Conservation (phyloP, 2,888 invertebrate species). For the Hetaerina titia region DNA sequence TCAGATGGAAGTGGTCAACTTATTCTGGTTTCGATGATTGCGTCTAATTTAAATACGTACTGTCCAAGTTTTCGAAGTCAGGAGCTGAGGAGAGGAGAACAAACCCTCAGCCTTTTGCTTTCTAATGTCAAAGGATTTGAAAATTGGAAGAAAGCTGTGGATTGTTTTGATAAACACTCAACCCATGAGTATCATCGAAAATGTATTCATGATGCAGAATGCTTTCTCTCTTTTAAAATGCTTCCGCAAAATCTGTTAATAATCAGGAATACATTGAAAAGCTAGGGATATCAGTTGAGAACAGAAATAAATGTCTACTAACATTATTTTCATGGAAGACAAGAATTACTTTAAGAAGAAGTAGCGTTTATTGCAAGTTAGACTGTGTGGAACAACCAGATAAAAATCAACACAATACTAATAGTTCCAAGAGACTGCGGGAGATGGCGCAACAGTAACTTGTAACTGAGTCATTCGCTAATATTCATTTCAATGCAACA, state of each 20-base stretch:
- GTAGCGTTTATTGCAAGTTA: conserved; percentile 61
- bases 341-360: conserved; percentile 66
- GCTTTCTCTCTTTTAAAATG: not conserved
- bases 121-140: conserved; percentile 55
- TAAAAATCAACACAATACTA: conserved; percentile 68
- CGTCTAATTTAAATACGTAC: conserved; percentile 49
- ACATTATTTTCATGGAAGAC: conserved; percentile 58
- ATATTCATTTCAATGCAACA: no score
- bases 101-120: conserved; percentile 37
- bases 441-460: no score
- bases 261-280: not conserved
- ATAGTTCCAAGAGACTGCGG: not conserved
- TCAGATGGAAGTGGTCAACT: conserved; percentile 52
- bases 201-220: conserved; percentile 33
- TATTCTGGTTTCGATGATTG: conserved; percentile 62
- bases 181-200: conserved; percentile 40
- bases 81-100: conserved; percentile 40
- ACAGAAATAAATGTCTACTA: conserved; percentile 38
- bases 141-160: conserved; percentile 46
- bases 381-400: conserved; percentile 29
- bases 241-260: conserved; percentile 20
- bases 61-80: conserved; percentile 54
- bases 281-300: not conserved
- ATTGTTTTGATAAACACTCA: conserved; percentile 25
- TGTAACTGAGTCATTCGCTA: no score